Evolutionary conservation across 2,113 vertebrate genomes (phyloP).

Genomic region (Cyprinodon tularosa): DNA sequence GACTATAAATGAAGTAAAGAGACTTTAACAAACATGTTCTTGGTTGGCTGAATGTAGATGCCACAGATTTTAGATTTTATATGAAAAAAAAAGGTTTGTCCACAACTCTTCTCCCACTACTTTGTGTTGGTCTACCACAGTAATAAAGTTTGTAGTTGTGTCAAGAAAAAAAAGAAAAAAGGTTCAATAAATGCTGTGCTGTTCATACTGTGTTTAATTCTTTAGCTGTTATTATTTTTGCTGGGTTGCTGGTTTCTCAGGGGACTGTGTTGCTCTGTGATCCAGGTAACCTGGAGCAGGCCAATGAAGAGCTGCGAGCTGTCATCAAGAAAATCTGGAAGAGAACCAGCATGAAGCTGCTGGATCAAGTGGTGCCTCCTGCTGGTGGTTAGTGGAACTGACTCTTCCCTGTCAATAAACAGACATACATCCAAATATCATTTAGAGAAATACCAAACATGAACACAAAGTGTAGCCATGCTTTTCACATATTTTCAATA

Average conservation of each 20-base stretch:
- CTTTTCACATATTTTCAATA: constrained; percentile 34
- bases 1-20: too few relatives aligned
- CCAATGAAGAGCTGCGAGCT: constrained; percentile 96
- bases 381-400: constrained; percentile 92
- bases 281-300: constrained; percentile 96
- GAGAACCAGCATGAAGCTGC: constrained; percentile 97
- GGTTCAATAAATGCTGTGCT: neutral
- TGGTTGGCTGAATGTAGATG: neutral
- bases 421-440: constrained; percentile 13
- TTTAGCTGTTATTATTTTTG: neutral
- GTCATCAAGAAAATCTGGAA: constrained; percentile 99
- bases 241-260: constrained; percentile 29
- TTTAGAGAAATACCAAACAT: constrained; percentile 11
- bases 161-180: too few relatives aligned
- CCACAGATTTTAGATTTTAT: neutral
- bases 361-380: constrained; percentile 98
- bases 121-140: too few relatives aligned
- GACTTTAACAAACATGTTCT: too few relatives aligned
- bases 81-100: neutral
- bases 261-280: constrained; percentile 16
- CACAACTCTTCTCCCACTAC: too few relatives aligned
- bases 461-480: constrained; percentile 22
- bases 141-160: too few relatives aligned
- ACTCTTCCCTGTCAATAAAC: constrained; percentile 18
- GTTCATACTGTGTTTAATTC: neutral